These are phyloP conservation scores for Buceros bicornis DNA, from an alignment of 2,797 vertebrate genomes.

Conservation along the genomic window DNA sequence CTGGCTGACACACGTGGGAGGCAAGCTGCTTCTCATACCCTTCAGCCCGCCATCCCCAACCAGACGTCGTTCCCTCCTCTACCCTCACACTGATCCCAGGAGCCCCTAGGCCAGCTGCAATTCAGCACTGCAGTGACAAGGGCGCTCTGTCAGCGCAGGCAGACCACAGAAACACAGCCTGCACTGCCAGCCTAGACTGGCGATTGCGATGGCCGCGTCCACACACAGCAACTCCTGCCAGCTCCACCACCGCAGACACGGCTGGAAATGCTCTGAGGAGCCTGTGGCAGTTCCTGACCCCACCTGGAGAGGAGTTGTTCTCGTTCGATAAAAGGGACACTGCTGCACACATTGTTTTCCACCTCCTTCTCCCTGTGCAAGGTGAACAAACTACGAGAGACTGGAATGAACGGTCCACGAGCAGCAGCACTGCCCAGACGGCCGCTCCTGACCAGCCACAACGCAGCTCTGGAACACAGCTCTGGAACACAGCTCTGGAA, in stretches of 20 bases:
- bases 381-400: not conserved
- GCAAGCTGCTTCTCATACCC: accelerated
- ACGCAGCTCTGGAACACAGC: not conserved
- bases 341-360: not conserved
- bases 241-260: not conserved
- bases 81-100: not conserved
- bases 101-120: not conserved
- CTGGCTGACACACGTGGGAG: not conserved
- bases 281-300: not conserved
- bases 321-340: not conserved
- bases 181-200: not conserved
- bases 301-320: not conserved
- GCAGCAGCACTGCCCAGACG: accelerated
- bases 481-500: not conserved
- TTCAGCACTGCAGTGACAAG: not conserved
- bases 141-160: not conserved
- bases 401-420: not conserved
- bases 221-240: not conserved
- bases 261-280: not conserved
- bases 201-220: not conserved
- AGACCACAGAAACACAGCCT: not conserved
- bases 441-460: not conserved
- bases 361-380: not conserved
- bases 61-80: not conserved
- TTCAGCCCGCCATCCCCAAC: not conserved